Evolutionary conservation across 2,888 invertebrate species (phyloP), one percentile per base, ranked within the genome.

Genomic region (Caenorhabditis auriculariae): DNA sequence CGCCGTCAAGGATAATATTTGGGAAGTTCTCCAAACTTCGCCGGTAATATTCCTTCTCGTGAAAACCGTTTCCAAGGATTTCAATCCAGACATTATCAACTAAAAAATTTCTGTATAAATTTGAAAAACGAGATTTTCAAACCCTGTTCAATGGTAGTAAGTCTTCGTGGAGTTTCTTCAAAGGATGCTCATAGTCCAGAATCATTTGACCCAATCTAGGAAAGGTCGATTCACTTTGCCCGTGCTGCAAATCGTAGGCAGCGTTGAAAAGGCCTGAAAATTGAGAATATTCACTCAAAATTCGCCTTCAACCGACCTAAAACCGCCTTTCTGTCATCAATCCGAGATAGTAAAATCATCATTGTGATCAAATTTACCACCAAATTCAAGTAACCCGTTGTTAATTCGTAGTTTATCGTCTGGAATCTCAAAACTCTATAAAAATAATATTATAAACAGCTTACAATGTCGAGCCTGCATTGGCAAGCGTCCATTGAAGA

Each of bases 401-500:
- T 93, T 65, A 99, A 82, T 84, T 99, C 98, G 86, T 90, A 96
- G 84, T 95, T 98, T 29, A 93, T 85, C 0, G 91, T 83, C 91
- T 84, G 83, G 63, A 75, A 45, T 27, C 27, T 4, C n/a, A 29
- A 27, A 23, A 15, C 9, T 17, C 7, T 17, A 12, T 17, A 41
- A 9, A 41, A 7, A 7, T 19, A 21, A 4, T 49, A n/a, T 23
- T 5, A 23, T 21, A 28, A 32, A 83, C 24, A 27, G 84, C 86
- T 84, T 82, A 87, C 87, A 75, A 99, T 89, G 82, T 99, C 95
- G 74, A 99, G 85, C 75, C 91, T 89, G 35, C 96, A 88, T 82
- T 94, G 93, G 81, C 92, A 93, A 1, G 93, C 91, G 85, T 96
- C 93, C 89, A 98, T 93, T 21, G 91, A 91, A 12, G 95, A 96